Base-by-base conservation (phyloP, 2,797 vertebrate genomes). In the Meriones psammophilus region DNA sequence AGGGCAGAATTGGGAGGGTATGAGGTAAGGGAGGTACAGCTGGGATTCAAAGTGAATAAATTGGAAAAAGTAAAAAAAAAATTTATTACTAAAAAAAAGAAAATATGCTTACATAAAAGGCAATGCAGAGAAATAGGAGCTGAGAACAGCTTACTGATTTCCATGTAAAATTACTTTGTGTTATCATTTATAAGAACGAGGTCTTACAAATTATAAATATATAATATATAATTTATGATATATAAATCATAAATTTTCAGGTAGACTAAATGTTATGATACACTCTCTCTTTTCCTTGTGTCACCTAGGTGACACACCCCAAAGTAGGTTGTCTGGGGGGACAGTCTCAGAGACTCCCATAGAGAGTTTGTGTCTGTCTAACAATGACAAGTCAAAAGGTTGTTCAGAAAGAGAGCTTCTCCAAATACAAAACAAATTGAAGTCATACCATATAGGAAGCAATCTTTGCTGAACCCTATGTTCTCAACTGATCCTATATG, bases 401-500 rank as follows among this genome's bases (percentile, higher is more conserved):
- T 79, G 91, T 94, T 88, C 81, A 92, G 64, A 90, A 91, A 36
- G 4, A n/a, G 18, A 46, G 9, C 5, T 88, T 79, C 92, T 93
- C 50, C 28, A 84, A 91, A 73, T 78, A n/a, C 15, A 90, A 94
- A 93, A 79, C 39, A 66, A 93, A 95, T 42, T 92, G 88, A 89
- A 96, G 22, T 86, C 30, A 46, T 68, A 42, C 50, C 46, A 79
- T 76, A 94, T 33, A 84, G 64, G 28, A 89, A 54, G 30, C 50
- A 89, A 60, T 68, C 39, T 91, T 76, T 58, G 64, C 24, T 28
- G 76, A 79, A 76, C 39, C 4, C 56, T 88, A 73, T 30, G 14
- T 88, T 46, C 0, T 36, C 60, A 93, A 5, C 36, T 8, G 71
- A 89, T 4, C 30, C 6, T 30, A 90, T 68, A 13, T 30, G 73